Evolutionary conservation across 2,113 vertebrate species (phyloP), one percentile per base, ranked within the genome.

Genomic region (Cyrtonyx montezumae): DNA sequence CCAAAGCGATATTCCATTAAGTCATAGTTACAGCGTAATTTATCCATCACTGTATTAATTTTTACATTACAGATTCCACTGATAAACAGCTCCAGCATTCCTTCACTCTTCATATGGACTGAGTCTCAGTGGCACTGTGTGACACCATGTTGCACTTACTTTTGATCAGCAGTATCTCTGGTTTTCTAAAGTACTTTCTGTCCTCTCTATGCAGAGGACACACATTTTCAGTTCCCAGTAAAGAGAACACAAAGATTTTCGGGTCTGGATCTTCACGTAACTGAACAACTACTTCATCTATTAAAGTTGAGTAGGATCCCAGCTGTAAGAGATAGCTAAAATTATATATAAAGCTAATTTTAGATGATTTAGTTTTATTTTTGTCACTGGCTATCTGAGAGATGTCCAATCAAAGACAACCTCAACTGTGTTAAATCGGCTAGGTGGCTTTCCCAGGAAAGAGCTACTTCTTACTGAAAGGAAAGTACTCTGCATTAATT

Each of bases 1-100:
- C 73, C 74, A 90, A 95, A 95, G 74, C 70, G 90, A 91, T 95
- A 93, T 80, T 92, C 68, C 68, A 82, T 96, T 93, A 96, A 97
- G 88, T 95, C 83, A 93, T 69, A 78, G 45, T 81, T 95, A 85
- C 56, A 93, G 68, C 88, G 78, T 80, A 94, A 94, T 95, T 96
- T 97, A 67, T 86, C 83, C 48, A 68, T 84, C 87, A 53, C 34
- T 80, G 8, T 94, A 78, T 87, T 96, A 70, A 83, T 97, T 96
- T 97, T 97, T 82, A 14, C 67, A 58, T 90, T 96, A 59, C 37
- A 83, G 58, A 90, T 92, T 79, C 55, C 14, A 58, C 62, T 73
- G 63, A 48, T 90, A 51, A 79, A 43, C n/a, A 85, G 49, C 66
- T 74, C 79, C 74, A 87, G 23, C 40, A 25, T 78, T n/a, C 40